These are phyloP conservation scores for Dione juno DNA, from an alignment of 2,888 invertebrate genomes.

Conservation along the genomic window DNA sequence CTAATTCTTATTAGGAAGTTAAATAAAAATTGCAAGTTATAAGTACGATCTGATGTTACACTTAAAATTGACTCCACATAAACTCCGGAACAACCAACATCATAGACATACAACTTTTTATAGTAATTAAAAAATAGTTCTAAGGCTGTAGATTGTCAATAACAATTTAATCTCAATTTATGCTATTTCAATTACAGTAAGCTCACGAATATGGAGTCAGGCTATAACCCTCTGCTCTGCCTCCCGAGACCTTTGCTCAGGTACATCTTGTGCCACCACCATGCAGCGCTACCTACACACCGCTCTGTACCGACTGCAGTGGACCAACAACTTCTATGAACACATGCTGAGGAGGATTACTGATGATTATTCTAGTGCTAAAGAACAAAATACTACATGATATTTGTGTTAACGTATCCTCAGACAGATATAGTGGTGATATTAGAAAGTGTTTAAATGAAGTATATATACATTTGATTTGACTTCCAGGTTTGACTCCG, in stretches of 20 bases:
- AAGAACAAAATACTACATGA: constrained; percentile 43
- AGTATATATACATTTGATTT: too few species aligned
- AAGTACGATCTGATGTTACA: too few species aligned
- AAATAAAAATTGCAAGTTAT: too few species aligned
- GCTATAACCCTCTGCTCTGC: constrained; percentile 84
- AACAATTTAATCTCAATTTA: not conserved
- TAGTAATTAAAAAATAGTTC: too few species aligned
- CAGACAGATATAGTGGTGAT: too few species aligned
- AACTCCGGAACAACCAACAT: too few species aligned
- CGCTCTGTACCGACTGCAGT: constrained; percentile 58
- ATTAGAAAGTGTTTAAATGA: too few species aligned
- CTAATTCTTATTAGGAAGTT: too few species aligned
- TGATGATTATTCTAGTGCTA: constrained; percentile 32
- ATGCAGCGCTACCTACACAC: constrained; percentile 64
- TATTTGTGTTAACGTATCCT: not conserved
- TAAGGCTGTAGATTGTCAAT: too few species aligned
- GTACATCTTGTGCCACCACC: constrained; percentile 52
- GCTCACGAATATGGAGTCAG: constrained; percentile 86
- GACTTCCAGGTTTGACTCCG: too few species aligned
- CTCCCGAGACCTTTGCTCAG: constrained; percentile 62
- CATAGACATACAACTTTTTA: too few species aligned
- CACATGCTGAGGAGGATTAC: constrained; percentile 56
- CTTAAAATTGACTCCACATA: too few species aligned
- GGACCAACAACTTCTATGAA: constrained; percentile 58
- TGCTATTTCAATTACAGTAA: constrained; percentile 57